A percentile compares a stretch with the other conserved stretches of the same genome.
phyloP scores from a whole-genome alignment of 1,140 invertebrate genomes.

The Trypoxylus dichotomus region DNA sequence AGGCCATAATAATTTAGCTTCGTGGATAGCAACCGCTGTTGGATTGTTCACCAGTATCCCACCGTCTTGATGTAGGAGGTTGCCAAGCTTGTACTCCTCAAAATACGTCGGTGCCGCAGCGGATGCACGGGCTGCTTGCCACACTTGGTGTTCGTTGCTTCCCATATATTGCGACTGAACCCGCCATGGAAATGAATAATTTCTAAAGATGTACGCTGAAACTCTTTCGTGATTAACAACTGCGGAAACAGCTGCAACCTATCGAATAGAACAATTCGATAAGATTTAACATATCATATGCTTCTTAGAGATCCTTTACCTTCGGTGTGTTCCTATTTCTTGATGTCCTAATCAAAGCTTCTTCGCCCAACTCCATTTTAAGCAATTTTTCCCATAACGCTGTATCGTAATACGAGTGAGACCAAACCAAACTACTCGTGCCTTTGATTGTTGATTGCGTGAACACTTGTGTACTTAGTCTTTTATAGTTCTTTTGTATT shows the following conservation, averaged over 20 bases:
- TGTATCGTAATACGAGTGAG: constrained; percentile 90
- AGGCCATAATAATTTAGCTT: constrained; percentile 85
- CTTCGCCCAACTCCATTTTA: constrained; percentile 69
- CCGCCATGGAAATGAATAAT: constrained; percentile 73
- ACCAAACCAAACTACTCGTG: constrained; percentile 78
- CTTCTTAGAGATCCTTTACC: constrained; percentile 50
- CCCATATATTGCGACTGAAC: constrained; percentile 80
- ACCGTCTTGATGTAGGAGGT: constrained; percentile 81
- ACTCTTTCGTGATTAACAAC: constrained; percentile 79
- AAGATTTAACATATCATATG: not conserved
- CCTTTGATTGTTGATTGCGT: constrained; percentile 71
- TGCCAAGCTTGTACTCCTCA: constrained; percentile 78
- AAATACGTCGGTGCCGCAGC: constrained; percentile 93
- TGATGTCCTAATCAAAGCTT: constrained; percentile 66
- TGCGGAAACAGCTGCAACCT: constrained; percentile 79
- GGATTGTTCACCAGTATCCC: constrained; percentile 92
- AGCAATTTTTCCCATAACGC: constrained; percentile 82
- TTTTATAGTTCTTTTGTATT: constrained; percentile 67
- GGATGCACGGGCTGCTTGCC: constrained; percentile 89
- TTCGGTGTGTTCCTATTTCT: constrained; percentile 65
- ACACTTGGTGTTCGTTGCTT: constrained; percentile 72
- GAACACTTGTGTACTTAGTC: constrained; percentile 72
- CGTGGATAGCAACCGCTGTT: constrained; percentile 85
- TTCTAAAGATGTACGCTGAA: constrained; percentile 84
- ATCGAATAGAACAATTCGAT: not conserved